phyloP scores from a whole-genome alignment of 2,797 vertebrate species.

The Vespertilio murinus region DNA sequence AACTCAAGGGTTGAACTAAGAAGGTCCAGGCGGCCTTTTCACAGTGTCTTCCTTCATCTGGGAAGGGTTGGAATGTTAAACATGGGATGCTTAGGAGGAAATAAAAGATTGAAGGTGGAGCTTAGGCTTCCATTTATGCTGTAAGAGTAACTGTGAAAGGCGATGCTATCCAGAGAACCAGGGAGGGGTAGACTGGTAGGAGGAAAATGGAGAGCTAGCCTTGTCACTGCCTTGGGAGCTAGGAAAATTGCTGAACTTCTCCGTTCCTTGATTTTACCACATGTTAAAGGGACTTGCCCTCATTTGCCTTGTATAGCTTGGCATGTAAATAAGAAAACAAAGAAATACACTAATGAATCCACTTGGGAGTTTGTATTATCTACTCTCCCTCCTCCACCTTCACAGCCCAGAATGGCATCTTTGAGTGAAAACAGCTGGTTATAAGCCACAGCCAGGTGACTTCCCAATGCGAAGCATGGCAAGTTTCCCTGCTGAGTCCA shows the following conservation, averaged over 20 bases:
- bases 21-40: background rate
- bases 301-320: background rate
- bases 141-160: background rate
- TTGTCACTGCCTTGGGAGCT: background rate
- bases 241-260: background rate
- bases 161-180: background rate
- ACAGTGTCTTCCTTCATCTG: background rate
- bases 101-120: background rate
- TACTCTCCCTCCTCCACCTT: background rate
- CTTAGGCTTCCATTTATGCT: background rate
- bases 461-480: background rate
- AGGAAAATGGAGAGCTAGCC: accelerated
- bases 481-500: background rate
- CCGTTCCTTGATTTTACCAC: background rate
- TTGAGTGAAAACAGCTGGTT: background rate
- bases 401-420: background rate
- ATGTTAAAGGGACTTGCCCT: background rate
- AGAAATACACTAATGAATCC: background rate
- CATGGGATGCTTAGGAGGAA: background rate
- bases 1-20: background rate
- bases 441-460: background rate
- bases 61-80: background rate
- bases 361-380: background rate
- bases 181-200: background rate
- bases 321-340: background rate